Base-by-base conservation (phyloP, 2,113 vertebrate genomes). In the Gyps fulvus region DNA sequence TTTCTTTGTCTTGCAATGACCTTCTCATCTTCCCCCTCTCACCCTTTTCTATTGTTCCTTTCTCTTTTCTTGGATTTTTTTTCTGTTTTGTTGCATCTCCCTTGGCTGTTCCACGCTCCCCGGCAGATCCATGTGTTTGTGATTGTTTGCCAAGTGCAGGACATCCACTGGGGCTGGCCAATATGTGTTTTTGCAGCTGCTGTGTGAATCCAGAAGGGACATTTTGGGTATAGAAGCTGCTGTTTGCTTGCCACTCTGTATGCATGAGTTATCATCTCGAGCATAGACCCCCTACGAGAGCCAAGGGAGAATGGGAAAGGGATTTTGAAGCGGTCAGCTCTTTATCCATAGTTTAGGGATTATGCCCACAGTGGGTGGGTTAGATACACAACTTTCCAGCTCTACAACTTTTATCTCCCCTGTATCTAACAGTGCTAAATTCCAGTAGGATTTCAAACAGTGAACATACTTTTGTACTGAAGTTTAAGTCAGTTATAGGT, bases 171-270 rank as follows among this genome's bases (percentile, higher is more conserved):
- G 70, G 29, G 8, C 23, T 83, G 87, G 77, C 66, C 78, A 85
- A 9, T 21, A 10, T 3, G 8, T 89, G 87, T 85, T 96, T 94
- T 95, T 95, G 81, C 84, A 97, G 87, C 78, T 97, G 96, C 61
- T 82, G 10, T 25, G 4, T 65, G 93, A 94, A 62, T 70, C 54
- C 70, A 90, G 82, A 91, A 80, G 70, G 66, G 79, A 77, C 11
- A 1, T 54, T 83, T 25, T 83, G 74, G 73, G 26, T 54, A 18
- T 1, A 31, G 77, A 90, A 89, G 58, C 58, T 93, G 61, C 66
- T 90, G 34, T 80, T 91, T 47, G 40, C 18, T 62, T 77, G 62
- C 73, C 29, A 6, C 58, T 93, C 78, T 42, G 29, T 45, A 14
- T 76, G 58, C 54, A 16, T 50, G 91, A 83, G 82, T 80, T 82